Evolutionary conservation across 2,797 vertebrate species (phyloP).

Genomic region (Phoebastria nigripes): DNA sequence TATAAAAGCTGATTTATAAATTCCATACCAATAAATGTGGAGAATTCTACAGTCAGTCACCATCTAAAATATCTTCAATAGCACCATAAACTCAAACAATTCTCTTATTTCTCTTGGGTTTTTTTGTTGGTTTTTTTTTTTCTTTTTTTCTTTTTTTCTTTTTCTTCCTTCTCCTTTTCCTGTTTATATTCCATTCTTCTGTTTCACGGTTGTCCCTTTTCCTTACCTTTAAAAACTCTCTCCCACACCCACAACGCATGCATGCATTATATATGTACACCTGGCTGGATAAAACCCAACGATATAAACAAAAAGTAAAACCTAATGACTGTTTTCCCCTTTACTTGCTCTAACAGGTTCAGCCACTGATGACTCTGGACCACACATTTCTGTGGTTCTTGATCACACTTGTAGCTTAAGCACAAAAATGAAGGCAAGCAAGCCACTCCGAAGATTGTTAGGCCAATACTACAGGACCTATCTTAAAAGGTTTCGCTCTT

Average conservation of each 20-base stretch:
- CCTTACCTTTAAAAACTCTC: background rate
- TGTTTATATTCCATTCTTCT: background rate
- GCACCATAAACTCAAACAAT: background rate
- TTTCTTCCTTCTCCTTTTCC: background rate
- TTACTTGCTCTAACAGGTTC: background rate
- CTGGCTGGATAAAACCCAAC: background rate
- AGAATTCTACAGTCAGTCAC: background rate
- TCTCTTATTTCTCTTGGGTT: no score
- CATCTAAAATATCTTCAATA: fast-evolving
- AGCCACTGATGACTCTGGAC: background rate
- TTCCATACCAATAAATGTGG: fast-evolving
- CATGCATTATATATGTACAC: fast-evolving
- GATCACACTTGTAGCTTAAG: background rate
- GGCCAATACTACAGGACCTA: constrained; percentile 72
- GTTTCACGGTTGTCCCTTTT: background rate
- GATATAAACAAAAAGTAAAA: fast-evolving
- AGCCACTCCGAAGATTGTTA: background rate
- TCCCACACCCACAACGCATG: background rate
- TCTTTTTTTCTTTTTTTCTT: no score
- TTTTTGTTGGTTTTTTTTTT: no score
- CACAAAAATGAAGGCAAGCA: fast-evolving
- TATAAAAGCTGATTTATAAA: fast-evolving
- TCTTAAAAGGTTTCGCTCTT: constrained; percentile 69
- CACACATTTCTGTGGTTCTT: fast-evolving
- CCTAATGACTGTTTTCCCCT: background rate